Base-by-base conservation (phyloP, 2,888 invertebrate genomes). In the Agrotis exclamationis region DNA sequence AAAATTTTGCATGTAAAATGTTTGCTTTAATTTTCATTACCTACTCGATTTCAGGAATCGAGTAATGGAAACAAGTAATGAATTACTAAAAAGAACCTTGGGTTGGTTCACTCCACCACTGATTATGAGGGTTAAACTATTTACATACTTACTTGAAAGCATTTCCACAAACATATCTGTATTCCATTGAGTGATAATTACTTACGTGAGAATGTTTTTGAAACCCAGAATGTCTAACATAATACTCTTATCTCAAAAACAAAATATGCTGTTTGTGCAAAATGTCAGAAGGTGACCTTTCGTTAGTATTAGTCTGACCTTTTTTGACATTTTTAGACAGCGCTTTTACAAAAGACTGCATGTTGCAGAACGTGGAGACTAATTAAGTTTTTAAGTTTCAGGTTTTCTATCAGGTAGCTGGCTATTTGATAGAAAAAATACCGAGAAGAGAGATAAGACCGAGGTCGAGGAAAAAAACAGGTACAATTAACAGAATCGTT, bases 261-360 rank as follows among this genome's bases (percentile, higher is more conserved):
- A 11, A 11, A 60, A 45, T 24, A 54, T 33, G 7, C 22, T 48
- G 14, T 14, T 39, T 50, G 45, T 48, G 45, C n/a, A 50, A 77
- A 77, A 64, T 64, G 53, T 64, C 77, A 53, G 18, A 22, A 33
- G 20, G 13, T 59, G 48, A 63, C 71, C 48, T 77, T 77, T n/a
- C n/a, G n/a, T n/a, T 75, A 0, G 1, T 18, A 45, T 60, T n/a
- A 18, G 4, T 3, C n/a, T n/a, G 28, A 56, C 65, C n/a, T 56
- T 56, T 64, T 56, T 65, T 74, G 54, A 33, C 67, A 66, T 56
- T 56, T 9, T 14, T 48, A 5, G 13, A 48, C 13, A 3, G 44
- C n/a, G 33, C 3, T 56, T 66, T 57, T 44, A 22, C 28, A 20
- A 66, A 18, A 5, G 9, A 20, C 1, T 3, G 9, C 7, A 24